Percentiles rank a stretch among this genome's conserved stretches.
phyloP scores from a whole-genome alignment of 2,888 invertebrate species.

The Rhagonycha fulva region DNA sequence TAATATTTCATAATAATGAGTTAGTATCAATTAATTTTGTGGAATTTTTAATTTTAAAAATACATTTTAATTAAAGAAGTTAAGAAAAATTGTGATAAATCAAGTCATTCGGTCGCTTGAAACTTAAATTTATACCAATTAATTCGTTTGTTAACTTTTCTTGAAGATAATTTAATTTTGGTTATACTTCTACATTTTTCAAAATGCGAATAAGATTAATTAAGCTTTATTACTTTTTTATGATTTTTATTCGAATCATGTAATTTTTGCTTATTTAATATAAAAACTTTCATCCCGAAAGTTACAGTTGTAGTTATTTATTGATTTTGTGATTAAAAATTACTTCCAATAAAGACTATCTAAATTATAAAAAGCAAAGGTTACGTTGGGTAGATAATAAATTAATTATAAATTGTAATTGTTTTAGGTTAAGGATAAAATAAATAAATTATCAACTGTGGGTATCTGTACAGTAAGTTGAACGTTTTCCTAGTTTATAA shows the following conservation, averaged over 20 bases:
- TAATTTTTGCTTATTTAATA: not conserved
- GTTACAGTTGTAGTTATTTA: not conserved
- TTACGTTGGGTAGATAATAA: not conserved
- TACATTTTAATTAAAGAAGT: not conserved
- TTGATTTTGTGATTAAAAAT: not conserved
- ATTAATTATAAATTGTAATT: not conserved
- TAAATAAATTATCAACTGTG: not conserved
- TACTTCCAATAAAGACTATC: not conserved
- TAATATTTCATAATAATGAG: not conserved
- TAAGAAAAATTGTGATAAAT: not conserved
- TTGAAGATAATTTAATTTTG: not conserved
- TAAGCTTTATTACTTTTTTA: not conserved
- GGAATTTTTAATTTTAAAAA: not conserved
- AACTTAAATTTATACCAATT: not conserved
- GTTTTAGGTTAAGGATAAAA: not conserved
- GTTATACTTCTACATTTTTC: not conserved
- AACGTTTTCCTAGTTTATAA: constrained; percentile 8
- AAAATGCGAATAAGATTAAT: not conserved
- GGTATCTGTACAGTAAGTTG: not conserved
- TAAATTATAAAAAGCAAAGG: not conserved
- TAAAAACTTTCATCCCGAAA: no score
- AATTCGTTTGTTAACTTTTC: not conserved
- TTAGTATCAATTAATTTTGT: not conserved
- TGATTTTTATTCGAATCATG: not conserved
- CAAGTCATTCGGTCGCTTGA: not conserved